These are phyloP conservation scores for Coccyzus lansbergi DNA, from an alignment of 2,797 vertebrate genomes.

Conservation along the genomic window DNA sequence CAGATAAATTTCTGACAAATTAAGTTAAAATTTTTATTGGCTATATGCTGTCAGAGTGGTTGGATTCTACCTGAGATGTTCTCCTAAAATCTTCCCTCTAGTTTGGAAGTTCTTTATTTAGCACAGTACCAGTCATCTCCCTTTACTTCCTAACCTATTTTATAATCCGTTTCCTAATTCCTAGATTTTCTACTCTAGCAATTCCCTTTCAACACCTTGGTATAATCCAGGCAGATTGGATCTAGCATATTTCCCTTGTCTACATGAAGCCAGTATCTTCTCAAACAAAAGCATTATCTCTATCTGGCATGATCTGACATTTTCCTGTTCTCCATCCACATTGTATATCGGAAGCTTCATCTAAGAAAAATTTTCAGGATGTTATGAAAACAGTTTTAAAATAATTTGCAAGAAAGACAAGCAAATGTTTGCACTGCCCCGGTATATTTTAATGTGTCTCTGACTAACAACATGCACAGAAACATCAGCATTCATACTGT, in stretches of 20 bases:
- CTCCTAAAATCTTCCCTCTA: not conserved
- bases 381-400: not conserved
- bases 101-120: not conserved
- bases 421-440: not conserved
- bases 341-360: not conserved
- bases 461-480: not conserved
- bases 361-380: not conserved
- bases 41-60: not conserved
- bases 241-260: not conserved
- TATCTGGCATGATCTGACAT: slow-evolving; percentile 9
- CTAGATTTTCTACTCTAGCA: not conserved
- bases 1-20: not conserved
- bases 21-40: not conserved
- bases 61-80: not conserved
- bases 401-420: not conserved
- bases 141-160: not conserved
- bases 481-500: rapidly evolving
- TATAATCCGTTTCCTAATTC: not conserved
- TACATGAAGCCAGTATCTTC: slow-evolving; percentile 21
- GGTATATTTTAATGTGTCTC: not conserved
- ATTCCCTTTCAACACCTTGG: not conserved
- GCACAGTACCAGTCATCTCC: not conserved
- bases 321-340: not conserved
- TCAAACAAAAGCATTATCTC: not conserved
- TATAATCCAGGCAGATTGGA: not conserved